Percentiles rank a stretch among this genome's conserved stretches.
These are phyloP conservation scores for Perodicticus potto DNA, from an alignment of 2,797 vertebrate species.

Conservation along the genomic window DNA sequence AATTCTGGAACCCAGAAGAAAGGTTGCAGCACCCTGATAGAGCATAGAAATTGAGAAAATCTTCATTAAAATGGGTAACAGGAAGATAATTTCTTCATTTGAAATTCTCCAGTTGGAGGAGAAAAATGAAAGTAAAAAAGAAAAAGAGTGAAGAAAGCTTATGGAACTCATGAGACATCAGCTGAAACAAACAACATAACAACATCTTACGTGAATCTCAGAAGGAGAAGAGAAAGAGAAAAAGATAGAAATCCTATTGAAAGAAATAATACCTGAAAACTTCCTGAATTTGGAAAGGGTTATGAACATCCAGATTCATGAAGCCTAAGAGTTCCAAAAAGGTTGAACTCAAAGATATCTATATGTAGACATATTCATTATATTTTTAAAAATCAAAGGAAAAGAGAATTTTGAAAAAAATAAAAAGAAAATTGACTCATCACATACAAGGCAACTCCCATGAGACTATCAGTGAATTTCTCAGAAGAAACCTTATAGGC, in stretches of 20 bases:
- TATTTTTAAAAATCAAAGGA: not conserved
- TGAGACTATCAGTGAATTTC: not conserved
- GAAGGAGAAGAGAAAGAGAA: not conserved
- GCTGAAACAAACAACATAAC: not conserved
- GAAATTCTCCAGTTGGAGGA: not conserved
- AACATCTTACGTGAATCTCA: not conserved
- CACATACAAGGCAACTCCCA: not conserved
- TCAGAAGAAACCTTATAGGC: not conserved
- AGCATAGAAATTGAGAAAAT: not conserved
- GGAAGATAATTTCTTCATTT: not conserved
- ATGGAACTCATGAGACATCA: not conserved
- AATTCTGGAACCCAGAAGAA: not conserved
- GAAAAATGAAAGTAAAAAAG: not conserved
- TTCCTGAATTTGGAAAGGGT: not conserved
- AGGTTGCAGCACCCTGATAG: not conserved
- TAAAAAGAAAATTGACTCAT: not conserved
- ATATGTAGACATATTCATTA: not conserved
- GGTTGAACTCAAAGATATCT: not conserved
- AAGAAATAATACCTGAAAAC: too few relatives aligned
- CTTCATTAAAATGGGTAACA: not conserved
- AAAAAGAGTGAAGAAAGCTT: not conserved
- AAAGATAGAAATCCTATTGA: too few relatives aligned
- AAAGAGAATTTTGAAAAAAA: not conserved
- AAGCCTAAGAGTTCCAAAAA: not conserved
- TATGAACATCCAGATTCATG: not conserved